phyloP scores from a whole-genome alignment of 2,797 vertebrate species.

The Psittacula echo region DNA sequence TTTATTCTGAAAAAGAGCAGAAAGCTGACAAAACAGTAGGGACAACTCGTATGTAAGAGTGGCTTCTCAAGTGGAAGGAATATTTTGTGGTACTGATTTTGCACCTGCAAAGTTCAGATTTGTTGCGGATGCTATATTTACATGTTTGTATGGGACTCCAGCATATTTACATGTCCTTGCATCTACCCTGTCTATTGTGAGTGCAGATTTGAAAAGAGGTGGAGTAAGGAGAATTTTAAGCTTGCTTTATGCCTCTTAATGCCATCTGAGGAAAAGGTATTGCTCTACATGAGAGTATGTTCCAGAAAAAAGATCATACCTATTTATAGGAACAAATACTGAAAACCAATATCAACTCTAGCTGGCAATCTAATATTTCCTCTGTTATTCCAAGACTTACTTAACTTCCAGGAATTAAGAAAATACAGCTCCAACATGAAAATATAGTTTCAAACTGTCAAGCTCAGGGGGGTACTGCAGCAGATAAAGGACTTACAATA shows the following conservation, averaged over 20 bases:
- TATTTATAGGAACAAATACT: constrained; percentile 64
- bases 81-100: neutral
- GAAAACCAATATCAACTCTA: constrained; percentile 24
- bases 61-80: neutral
- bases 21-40: neutral
- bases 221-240: neutral
- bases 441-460: constrained; percentile 2
- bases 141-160: neutral
- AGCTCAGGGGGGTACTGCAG: neutral
- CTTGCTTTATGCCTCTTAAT: constrained; percentile 19
- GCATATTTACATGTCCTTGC: neutral
- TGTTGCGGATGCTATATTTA: neutral
- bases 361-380: neutral
- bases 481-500: neutral
- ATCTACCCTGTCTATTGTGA: neutral
- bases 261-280: constrained; percentile 38
- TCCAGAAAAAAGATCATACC: constrained; percentile 48
- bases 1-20: neutral
- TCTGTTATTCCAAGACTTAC: constrained; percentile 15
- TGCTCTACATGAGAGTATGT: constrained; percentile 6
- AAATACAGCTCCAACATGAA: neutral
- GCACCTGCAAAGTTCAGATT: neutral
- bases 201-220: neutral
- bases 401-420: constrained; percentile 26
- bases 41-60: neutral